A percentile compares a stretch with the other conserved stretches of the same genome.
These are phyloP conservation scores for Nematopogon swammerdamellus DNA, from an alignment of 2,888 invertebrate species.

Conservation along the genomic window DNA sequence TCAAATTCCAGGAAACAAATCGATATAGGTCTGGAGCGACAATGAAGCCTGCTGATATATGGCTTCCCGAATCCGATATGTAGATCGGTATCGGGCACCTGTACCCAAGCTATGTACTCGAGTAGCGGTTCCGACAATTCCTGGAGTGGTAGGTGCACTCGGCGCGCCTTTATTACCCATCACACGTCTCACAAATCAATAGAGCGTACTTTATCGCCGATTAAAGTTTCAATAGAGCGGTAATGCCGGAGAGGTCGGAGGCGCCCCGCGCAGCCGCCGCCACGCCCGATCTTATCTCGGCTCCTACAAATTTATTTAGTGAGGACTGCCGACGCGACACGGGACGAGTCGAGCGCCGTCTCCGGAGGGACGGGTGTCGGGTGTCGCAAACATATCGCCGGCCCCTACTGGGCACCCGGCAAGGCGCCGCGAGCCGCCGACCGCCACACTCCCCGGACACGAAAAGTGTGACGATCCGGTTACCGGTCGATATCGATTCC, in stretches of 20 bases:
- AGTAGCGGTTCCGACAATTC: neutral
- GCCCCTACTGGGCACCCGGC: neutral
- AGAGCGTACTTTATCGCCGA: neutral
- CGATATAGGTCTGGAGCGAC: neutral
- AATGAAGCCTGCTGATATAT: neutral
- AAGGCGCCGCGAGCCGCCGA: neutral
- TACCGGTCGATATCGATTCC: neutral
- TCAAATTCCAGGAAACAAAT: neutral
- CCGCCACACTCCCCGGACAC: neutral
- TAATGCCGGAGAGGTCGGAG: neutral
- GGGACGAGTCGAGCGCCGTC: neutral
- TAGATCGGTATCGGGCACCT: neutral
- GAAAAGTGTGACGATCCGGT: neutral
- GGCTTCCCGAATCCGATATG: neutral
- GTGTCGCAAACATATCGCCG: neutral
- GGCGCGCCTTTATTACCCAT: neutral
- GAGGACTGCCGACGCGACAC: neutral
- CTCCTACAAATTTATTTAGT: neutral
- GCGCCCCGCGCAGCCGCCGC: neutral
- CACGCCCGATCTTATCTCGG: neutral
- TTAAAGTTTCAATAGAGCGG: neutral
- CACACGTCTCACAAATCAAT: neutral
- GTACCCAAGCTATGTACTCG: neutral
- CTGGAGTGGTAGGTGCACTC: neutral
- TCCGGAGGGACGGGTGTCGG: neutral